Base-by-base conservation (phyloP, 2,113 vertebrate genomes). In the Nestor notabilis region DNA sequence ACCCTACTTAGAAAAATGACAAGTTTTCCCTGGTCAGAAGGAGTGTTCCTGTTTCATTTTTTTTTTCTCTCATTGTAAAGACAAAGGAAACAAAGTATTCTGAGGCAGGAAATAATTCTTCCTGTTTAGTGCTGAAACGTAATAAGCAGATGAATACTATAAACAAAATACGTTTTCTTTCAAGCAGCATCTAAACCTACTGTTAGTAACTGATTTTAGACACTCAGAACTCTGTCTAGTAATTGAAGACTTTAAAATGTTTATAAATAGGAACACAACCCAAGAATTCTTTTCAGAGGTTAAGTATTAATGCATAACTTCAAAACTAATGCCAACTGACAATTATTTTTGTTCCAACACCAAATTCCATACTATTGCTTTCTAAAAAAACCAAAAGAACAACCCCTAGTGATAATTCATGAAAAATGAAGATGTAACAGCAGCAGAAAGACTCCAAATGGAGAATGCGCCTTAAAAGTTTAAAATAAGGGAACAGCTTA, bases 81-180 rank as follows among this genome's bases (percentile, higher is more conserved):
- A 96, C 93, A 95, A 93, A 96, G 88, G 92, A 97, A 97, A 94
- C 68, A 78, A 94, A 94, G 50, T 63, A 94, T 90, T 92, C 76
- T 52, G 72, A 90, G 64, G 27, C 93, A 96, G 90, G 93, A 97
- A 96, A 75, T 93, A 47, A 64, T 88, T 93, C 83, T 95, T 97
- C 94, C 96, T 97, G 95, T 95, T 90, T 86, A 83, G 43, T 10
- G 5, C 39, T 60, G 55, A 92, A 94, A 83, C 0, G 3, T 56
- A 93, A 94, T 55, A 89, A 83, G 58, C 93, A 94, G 92, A 95
- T 35, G 60, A 60, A 81, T 46, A 92, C 7, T 74, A 25, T 77
- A 92, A 92, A 92, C 68, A 95, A 88, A 90, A 80, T 37, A 3
- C 1, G 41, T 91, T 86, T 95, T 91, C 44, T 89, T 87, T 90